Evolutionary conservation across 1,140 invertebrate genomes (phyloP).

Genomic region (Drosophila tsacasi): DNA sequence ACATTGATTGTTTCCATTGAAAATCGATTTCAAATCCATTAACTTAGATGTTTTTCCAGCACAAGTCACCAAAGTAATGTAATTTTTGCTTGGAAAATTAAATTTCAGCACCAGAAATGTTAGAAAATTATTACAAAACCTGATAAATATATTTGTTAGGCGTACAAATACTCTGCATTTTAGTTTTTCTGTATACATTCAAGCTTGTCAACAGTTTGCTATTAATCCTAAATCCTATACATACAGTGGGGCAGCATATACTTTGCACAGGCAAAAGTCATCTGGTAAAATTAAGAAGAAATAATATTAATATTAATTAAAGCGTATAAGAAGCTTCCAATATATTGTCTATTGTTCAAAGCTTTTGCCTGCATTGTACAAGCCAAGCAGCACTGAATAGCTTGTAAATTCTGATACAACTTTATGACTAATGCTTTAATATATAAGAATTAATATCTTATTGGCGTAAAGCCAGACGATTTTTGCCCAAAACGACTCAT

Average conservation of each 20-base stretch:
- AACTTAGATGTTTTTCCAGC: not conserved
- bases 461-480: not conserved
- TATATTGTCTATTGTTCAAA: not conserved
- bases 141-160: not conserved
- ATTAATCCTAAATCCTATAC: not conserved
- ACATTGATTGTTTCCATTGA: not conserved
- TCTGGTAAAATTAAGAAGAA: not conserved
- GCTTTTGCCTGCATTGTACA: slow-evolving; percentile 2
- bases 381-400: not conserved
- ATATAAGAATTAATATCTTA: not conserved
- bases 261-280: not conserved
- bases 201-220: not conserved
- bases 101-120: not conserved
- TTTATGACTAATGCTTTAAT: not conserved
- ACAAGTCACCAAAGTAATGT: not conserved
- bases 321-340: not conserved
- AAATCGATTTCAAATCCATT: not conserved
- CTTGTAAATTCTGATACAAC: not conserved
- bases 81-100: too few species aligned
- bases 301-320: not conserved
- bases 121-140: too few species aligned
- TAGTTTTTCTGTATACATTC: not conserved
- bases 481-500: not conserved
- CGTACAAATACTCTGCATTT: not conserved
- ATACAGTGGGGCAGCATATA: slow-evolving; percentile 3